Conservation (phyloP, 2,888 invertebrate genomes). For the Gasteruption jaculator region DNA sequence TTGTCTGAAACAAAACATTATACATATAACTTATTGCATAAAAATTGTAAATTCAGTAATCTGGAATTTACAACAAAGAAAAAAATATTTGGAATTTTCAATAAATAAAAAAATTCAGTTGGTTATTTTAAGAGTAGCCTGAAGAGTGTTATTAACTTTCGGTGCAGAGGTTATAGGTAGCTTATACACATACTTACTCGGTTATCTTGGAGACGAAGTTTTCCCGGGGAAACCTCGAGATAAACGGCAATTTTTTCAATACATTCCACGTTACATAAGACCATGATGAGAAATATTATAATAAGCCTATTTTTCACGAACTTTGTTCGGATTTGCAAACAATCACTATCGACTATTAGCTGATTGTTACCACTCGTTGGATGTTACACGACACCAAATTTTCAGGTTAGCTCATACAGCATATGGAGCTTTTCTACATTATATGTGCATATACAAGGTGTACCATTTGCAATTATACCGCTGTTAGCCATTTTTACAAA, state of each 20-base stretch:
- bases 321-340: too few relatives aligned
- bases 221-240: constrained; percentile 33
- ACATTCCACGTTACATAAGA: constrained; percentile 42
- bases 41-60: neutral
- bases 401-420: too few relatives aligned
- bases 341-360: too few relatives aligned
- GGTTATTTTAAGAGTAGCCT: too few relatives aligned
- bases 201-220: constrained; percentile 35
- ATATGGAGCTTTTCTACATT: too few relatives aligned
- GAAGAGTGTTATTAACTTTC: too few relatives aligned
- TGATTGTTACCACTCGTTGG: too few relatives aligned
- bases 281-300: constrained; percentile 31
- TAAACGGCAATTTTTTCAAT: constrained; percentile 40
- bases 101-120: neutral
- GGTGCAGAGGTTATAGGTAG: neutral
- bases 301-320: too few relatives aligned
- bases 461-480: too few relatives aligned
- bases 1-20: constrained; percentile 26
- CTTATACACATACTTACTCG: constrained; percentile 32
- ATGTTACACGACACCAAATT: too few relatives aligned
- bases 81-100: neutral
- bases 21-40: constrained; percentile 5
- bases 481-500: too few relatives aligned
- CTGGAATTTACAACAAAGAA: neutral
- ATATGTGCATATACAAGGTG: too few relatives aligned